phyloP scores from a whole-genome alignment of 2,888 invertebrate genomes.

The Lasiommata megera region DNA sequence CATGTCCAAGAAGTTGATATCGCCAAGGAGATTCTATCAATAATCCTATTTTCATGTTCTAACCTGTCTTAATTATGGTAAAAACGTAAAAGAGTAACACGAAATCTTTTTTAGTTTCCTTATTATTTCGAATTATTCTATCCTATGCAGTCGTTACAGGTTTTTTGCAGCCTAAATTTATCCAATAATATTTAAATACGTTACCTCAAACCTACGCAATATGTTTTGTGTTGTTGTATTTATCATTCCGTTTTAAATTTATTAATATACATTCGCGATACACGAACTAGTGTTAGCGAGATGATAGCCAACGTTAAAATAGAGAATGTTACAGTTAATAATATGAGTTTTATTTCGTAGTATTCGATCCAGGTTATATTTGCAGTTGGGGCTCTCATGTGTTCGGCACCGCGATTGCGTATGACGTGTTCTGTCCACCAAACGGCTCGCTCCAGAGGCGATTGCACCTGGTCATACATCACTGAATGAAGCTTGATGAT shows the following conservation, averaged over 20 bases:
- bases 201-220: no score
- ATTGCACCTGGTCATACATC: slow-evolving; percentile 28
- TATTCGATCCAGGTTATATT: slow-evolving; percentile 24
- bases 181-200: no score
- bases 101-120: no score
- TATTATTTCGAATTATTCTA: no score
- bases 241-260: neutral
- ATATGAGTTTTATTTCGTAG: slow-evolving; percentile 22
- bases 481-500: slow-evolving; percentile 18
- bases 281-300: neutral
- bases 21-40: no score
- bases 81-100: no score
- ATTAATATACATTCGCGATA: neutral
- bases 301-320: neutral
- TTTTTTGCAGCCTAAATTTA: no score
- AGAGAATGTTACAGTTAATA: neutral
- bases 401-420: slow-evolving; percentile 26
- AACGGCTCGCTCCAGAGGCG: slow-evolving; percentile 28
- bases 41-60: no score
- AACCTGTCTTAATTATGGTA: no score
- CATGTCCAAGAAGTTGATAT: no score
- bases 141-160: no score
- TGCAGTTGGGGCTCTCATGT: slow-evolving; percentile 28
- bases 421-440: slow-evolving; percentile 36
- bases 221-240: slow-evolving; percentile 42